These are phyloP conservation scores for Spatula versicolor DNA, from an alignment of 2,797 vertebrate species.

Conservation along the genomic window DNA sequence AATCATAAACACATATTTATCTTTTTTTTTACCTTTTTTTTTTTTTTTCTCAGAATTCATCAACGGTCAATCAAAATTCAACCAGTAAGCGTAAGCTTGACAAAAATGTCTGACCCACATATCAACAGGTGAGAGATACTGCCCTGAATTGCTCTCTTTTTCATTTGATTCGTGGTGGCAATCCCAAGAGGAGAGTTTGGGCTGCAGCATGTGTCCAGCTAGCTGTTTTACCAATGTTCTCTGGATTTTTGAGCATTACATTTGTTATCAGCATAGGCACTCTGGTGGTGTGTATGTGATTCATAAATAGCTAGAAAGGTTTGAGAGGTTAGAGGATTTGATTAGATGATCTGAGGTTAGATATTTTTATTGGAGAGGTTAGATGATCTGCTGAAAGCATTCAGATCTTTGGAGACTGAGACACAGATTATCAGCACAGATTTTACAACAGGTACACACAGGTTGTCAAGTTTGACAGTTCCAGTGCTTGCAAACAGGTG, in stretches of 20 bases:
- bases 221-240: background rate
- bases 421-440: background rate
- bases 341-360: constrained; percentile 27
- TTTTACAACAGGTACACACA: background rate
- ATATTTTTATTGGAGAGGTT: constrained; percentile 11
- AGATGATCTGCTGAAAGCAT: constrained; percentile 18
- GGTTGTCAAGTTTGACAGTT: background rate
- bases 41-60: background rate
- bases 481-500: background rate
- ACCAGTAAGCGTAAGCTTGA: accelerated
- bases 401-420: background rate
- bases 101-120: accelerated
- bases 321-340: constrained; percentile 34
- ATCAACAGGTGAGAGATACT: background rate
- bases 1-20: background rate
- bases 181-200: background rate
- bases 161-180: background rate
- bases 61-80: background rate
- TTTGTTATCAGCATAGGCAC: background rate
- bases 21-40: background rate
- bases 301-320: background rate
- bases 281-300: background rate
- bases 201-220: background rate
- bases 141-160: background rate
- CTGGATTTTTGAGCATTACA: background rate